Evolutionary conservation across 2,797 vertebrate species (phyloP), one percentile per base, ranked within the genome.

Genomic region (Oryzias sinensis): DNA sequence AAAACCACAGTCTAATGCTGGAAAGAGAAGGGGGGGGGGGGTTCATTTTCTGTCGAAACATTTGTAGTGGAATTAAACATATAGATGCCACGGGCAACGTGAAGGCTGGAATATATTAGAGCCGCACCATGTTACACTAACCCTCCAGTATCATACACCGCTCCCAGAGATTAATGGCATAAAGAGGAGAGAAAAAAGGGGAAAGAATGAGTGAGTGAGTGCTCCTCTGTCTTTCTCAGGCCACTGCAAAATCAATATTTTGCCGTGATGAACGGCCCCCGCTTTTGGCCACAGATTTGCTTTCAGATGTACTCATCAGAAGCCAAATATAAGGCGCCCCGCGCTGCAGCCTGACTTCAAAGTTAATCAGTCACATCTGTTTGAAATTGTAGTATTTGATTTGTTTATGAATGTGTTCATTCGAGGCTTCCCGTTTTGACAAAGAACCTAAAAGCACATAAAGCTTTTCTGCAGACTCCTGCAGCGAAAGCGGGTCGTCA

Each of bases 41-140:
- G 80, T 86, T 83, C 66, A 83, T 87, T 90, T 81, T 73, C 81
- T 89, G 87, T 88, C 76, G 88, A 90, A 90, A 89, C 87, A 88
- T 90, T 89, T 89, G 90, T 87, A 76, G 80, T 86, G 81, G 77
- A 87, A 89, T 92, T 88, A 87, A 91, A 90, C 86, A 87, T 83
- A 87, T 84, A 86, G 83, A 84, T 77, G 81, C 84, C 83, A 84
- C 79, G 72, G 83, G 84, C 83, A 83, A 84, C 67, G 78, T 66
- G 74, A 83, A 68, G 81, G 59, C 76, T 84, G 83, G 84, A 87
- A 88, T 88, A 85, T 64, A 85, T 85, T 86, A 82, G 67, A 82
- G 74, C 75, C 48, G 68, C 75, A 78, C 76, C 43, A 72, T 74
- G 81, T 89, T 86, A 84, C 84, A 82, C 80, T 83, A 81, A 84